A percentile compares a stretch with the other conserved stretches of the same genome.
Conservation (phyloP, 2,797 vertebrate species). For the Dipus sagitta region DNA sequence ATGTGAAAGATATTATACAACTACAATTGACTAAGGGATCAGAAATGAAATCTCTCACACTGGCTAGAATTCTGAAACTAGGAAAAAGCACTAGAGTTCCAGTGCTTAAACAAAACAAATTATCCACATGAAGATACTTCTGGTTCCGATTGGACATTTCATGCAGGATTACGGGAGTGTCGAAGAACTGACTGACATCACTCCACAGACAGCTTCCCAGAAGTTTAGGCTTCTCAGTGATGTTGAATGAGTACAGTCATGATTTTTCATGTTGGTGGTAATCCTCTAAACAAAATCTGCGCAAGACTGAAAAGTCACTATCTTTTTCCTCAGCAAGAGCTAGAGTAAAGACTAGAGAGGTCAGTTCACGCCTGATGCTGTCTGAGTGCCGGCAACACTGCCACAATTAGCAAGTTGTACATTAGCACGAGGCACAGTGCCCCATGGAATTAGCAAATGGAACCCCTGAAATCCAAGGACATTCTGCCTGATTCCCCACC, state of each 20-base stretch:
- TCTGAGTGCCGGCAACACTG: not conserved
- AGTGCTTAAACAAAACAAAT: not conserved
- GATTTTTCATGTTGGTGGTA: not conserved
- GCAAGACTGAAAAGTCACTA: not conserved
- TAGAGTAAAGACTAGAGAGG: not conserved
- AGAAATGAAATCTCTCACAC: not conserved
- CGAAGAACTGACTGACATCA: not conserved
- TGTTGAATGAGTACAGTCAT: not conserved
- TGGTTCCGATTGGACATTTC: not conserved
- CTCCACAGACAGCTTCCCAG: not conserved
- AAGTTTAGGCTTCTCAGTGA: not conserved
- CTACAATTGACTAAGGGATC: not conserved
- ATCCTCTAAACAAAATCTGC: not conserved
- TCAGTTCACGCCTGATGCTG: not conserved
- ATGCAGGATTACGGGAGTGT: not conserved
- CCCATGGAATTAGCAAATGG: not conserved
- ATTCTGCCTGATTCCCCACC: not conserved
- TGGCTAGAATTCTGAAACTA: not conserved
- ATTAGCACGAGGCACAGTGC: not conserved
- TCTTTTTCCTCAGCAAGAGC: not conserved
- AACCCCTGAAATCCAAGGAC: not conserved
- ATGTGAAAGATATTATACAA: slow-evolving; percentile 32
- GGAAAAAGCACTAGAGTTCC: not conserved
- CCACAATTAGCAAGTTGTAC: not conserved
- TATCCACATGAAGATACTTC: not conserved